Conservation (phyloP, 2,113 vertebrate genomes). For the Sarotherodon lohbergeri region DNA sequence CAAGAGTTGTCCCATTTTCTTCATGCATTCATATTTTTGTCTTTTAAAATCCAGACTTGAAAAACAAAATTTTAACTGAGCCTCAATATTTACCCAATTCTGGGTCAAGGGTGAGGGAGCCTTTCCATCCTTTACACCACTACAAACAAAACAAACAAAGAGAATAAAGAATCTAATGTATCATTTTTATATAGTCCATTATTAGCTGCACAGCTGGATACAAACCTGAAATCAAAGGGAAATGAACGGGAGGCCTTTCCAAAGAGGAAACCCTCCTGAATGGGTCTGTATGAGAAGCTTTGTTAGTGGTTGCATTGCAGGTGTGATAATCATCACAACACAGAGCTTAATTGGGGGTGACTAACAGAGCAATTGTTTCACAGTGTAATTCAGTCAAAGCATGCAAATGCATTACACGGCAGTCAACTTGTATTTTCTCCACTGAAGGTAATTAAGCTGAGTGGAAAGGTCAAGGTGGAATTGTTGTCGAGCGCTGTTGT, state of each 20-base stretch:
- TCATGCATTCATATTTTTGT: neutral
- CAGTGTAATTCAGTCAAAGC: neutral
- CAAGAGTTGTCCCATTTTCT: neutral
- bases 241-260: neutral
- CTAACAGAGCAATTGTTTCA: neutral
- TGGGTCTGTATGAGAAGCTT: rapidly evolving
- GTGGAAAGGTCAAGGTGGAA: neutral
- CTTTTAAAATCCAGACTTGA: neutral
- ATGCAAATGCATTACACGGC: neutral
- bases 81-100: neutral
- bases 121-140: neutral
- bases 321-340: neutral
- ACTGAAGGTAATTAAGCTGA: neutral
- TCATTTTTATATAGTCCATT: neutral
- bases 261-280: neutral
- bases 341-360: neutral
- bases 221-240: neutral
- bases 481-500: neutral
- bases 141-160: neutral
- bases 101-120: neutral
- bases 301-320: neutral
- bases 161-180: neutral
- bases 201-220: neutral
- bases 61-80: rapidly evolving
- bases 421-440: neutral